These are phyloP conservation scores for Spodoptera litura DNA, from an alignment of 1,140 invertebrate genomes.

Conservation along the genomic window DNA sequence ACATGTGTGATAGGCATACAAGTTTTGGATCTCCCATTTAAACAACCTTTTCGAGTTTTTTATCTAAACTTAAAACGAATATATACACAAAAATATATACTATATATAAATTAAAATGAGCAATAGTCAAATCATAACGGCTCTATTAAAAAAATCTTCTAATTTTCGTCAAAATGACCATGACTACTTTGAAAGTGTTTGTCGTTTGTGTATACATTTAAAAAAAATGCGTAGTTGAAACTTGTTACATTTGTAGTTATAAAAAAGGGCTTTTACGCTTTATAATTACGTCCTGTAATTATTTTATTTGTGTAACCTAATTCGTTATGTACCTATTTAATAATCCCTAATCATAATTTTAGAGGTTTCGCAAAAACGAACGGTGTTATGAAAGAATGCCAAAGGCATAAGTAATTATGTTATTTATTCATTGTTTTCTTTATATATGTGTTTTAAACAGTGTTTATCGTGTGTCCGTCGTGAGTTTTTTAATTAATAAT, in stretches of 20 bases:
- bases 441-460: conserved; percentile 46
- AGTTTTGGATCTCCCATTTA: neutral
- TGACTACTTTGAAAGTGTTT: neutral
- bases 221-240: conserved; percentile 28
- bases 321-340: conserved; percentile 62
- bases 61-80: neutral
- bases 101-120: neutral
- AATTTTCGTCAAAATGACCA: neutral
- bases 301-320: conserved; percentile 59
- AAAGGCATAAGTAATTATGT: conserved; percentile 43
- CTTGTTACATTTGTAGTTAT: conserved; percentile 40
- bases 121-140: neutral
- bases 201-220: conserved; percentile 23
- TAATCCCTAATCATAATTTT: conserved; percentile 72
- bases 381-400: conserved; percentile 48
- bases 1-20: neutral
- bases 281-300: conserved; percentile 43
- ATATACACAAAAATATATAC: neutral
- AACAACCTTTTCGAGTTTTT: neutral
- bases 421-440: conserved; percentile 52
- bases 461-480: conserved; percentile 43
- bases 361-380: conserved; percentile 82
- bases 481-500: conserved; percentile 29
- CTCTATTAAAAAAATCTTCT: neutral
- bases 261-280: conserved; percentile 47